phyloP scores from a whole-genome alignment of 2,888 invertebrate species.

The Netelia virgata region DNA sequence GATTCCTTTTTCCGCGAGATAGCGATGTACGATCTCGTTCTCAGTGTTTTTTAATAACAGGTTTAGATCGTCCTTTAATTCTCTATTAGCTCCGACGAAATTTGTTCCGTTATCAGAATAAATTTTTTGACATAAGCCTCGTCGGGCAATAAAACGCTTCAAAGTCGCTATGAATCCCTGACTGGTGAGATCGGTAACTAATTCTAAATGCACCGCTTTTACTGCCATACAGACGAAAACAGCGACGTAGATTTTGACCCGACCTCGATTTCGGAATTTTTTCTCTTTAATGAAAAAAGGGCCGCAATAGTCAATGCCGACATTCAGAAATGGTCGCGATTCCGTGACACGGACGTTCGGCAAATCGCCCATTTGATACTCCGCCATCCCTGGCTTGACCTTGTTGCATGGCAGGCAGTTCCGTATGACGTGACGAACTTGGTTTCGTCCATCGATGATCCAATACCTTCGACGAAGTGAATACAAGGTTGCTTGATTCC shows the following conservation, averaged over 20 bases:
- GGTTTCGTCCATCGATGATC: slow-evolving; percentile 14
- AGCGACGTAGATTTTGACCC: slow-evolving; percentile 14
- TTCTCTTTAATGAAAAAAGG: slow-evolving; percentile 1
- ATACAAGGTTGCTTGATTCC: slow-evolving; percentile 11
- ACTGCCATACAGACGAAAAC: slow-evolving; percentile 29
- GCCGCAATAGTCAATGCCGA: slow-evolving; percentile 17
- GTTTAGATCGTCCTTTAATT: slow-evolving; percentile 1
- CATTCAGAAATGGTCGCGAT: slow-evolving; percentile 8
- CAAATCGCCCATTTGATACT: slow-evolving; percentile 2
- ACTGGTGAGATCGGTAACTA: slow-evolving; percentile 2
- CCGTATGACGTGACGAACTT: slow-evolving; percentile 13
- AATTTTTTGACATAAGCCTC: neutral
- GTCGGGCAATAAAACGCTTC: slow-evolving; percentile 16
- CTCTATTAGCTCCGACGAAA: slow-evolving; percentile 21
- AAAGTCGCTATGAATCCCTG: neutral
- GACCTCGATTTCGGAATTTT: slow-evolving; percentile 2
- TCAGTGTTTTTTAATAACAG: neutral
- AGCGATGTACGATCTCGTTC: neutral
- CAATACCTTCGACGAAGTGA: slow-evolving; percentile 15
- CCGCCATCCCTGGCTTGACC: neutral
- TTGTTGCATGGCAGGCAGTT: neutral
- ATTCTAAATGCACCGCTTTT: slow-evolving; percentile 27
- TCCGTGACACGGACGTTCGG: slow-evolving; percentile 1
- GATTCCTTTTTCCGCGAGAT: slow-evolving; percentile 23
- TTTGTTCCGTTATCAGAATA: neutral